Percentiles rank a stretch among this genome's conserved stretches.
These are phyloP conservation scores for Drosophila ustulata DNA, from an alignment of 2,888 invertebrate genomes.

Conservation along the genomic window DNA sequence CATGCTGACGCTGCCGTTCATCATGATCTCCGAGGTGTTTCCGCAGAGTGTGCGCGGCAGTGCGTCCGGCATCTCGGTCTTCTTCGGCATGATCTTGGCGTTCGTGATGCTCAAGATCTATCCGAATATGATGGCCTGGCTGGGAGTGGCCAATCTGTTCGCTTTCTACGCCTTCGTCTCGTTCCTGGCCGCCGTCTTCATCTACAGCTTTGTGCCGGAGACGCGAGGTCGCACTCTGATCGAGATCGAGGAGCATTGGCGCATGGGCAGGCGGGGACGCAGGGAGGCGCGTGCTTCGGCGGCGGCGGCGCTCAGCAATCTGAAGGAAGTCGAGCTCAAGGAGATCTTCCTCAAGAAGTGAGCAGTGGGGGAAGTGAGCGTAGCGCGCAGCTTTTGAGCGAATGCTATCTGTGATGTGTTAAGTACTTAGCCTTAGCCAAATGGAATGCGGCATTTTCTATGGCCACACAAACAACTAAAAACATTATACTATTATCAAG, in stretches of 20 bases:
- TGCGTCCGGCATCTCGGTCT: slow-evolving; percentile 89
- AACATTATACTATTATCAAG: slow-evolving; percentile 22
- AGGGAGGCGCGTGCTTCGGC: slow-evolving; percentile 33
- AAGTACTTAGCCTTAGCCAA: slow-evolving; percentile 73
- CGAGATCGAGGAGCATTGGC: slow-evolving; percentile 88
- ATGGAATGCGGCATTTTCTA: slow-evolving; percentile 47
- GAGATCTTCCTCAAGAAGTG: slow-evolving; percentile 77
- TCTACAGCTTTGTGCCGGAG: slow-evolving; percentile 89
- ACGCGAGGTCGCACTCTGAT: slow-evolving; percentile 89
- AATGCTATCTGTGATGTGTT: slow-evolving; percentile 73
- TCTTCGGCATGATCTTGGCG: slow-evolving; percentile 88
- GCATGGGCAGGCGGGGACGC: slow-evolving; percentile 60
- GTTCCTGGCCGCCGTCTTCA: slow-evolving; percentile 87
- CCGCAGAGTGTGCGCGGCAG: slow-evolving; percentile 88
- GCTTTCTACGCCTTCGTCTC: slow-evolving; percentile 88
- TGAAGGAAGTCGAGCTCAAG: slow-evolving; percentile 67
- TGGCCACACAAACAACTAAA: slow-evolving; percentile 26
- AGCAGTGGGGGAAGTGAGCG: slow-evolving; percentile 48
- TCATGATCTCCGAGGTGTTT: slow-evolving; percentile 91
- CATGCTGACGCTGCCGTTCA: slow-evolving; percentile 89
- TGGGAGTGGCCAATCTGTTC: slow-evolving; percentile 88
- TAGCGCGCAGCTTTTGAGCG: slow-evolving; percentile 6
- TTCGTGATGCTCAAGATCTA: slow-evolving; percentile 89
- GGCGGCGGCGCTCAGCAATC: slow-evolving; percentile 43
- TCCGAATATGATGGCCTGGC: slow-evolving; percentile 87